Evolutionary conservation across 2,888 invertebrate species (phyloP), one percentile per base, ranked within the genome.

Genomic region (Aleiodes alternator): DNA sequence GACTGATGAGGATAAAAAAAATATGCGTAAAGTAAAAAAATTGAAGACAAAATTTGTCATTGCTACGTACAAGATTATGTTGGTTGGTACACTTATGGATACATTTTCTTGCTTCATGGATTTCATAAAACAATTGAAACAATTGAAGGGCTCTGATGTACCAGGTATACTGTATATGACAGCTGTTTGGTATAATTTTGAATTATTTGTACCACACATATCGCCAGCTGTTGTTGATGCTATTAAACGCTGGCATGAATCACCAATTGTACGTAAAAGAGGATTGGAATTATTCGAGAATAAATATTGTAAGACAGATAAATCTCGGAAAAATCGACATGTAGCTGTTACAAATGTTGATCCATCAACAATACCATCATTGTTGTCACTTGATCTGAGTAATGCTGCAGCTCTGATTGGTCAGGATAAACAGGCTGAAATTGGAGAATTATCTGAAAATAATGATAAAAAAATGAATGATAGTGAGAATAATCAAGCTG

Each of bases 181-280:
- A 6, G 57, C 51, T 48, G 23, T 68, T 8, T 76, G 76, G 72
- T 76, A 68, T 12, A 53, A 53, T 48, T 76, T 76, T 56, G 72
- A 76, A 29, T 53, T 74, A 12, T 74, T 74, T 11, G 61, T 59
- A 4, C n/a, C 38, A 5, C 69, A 74, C 14, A 6, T 29, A 5
- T 51, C 69, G 1, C 5, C 9, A 0, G 16, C 69, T 29, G 11
- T 74, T 38, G 8, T 12, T 2, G 23, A 48, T 6, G 61, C 69
- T 11, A 38, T 50, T 0, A 31, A 61, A 34, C 12, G 0, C 1
- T 29, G 12, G 16, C 31, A 59, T 14, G 16, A 53, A 8, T 9
- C 14, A 5, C 16, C 16, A 8, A 16, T 3, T 14, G 2, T 43
- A 8, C 2, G 43, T 3, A 0, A 43, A 43, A 43, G 7, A 8